Conservation (phyloP, 1,140 invertebrate genomes). For the Drosophila seguyi region DNA sequence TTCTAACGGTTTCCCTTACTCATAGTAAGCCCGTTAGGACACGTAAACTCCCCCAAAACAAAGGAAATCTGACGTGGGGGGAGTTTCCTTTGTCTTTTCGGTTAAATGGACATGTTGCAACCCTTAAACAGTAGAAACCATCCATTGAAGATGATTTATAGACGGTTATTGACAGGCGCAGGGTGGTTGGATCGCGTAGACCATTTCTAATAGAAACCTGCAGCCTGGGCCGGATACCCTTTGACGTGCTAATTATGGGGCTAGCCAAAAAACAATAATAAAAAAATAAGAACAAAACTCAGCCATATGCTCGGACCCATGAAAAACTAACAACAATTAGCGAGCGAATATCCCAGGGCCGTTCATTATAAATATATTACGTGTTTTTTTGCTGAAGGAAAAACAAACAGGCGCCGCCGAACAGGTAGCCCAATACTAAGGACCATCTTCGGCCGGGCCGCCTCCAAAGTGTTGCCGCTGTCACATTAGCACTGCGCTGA, state of each 20-base stretch:
- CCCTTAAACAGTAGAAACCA: slow-evolving; percentile 20
- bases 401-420: slow-evolving; percentile 76
- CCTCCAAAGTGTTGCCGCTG: slow-evolving; percentile 76
- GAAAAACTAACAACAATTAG: slow-evolving; percentile 78
- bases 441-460: slow-evolving; percentile 13
- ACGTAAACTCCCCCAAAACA: slow-evolving; percentile 19
- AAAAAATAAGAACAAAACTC: slow-evolving; percentile 17
- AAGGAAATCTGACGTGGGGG: neutral
- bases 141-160: slow-evolving; percentile 57
- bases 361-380: slow-evolving; percentile 81
- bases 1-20: neutral
- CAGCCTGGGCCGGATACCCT: slow-evolving; percentile 54
- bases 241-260: slow-evolving; percentile 58
- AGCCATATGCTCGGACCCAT: slow-evolving; percentile 58
- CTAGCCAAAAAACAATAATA: slow-evolving; percentile 18
- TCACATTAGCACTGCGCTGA: slow-evolving; percentile 67
- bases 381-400: slow-evolving; percentile 70
- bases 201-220: slow-evolving; percentile 39
- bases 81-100: neutral
- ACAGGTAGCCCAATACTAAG: slow-evolving; percentile 52
- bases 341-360: slow-evolving; percentile 40
- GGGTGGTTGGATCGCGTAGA: slow-evolving; percentile 17
- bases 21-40: neutral
- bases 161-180: slow-evolving; percentile 39
- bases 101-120: slow-evolving; percentile 14